Evolutionary conservation across 2,888 invertebrate species (phyloP).

Genomic region (Monopis laevigella): DNA sequence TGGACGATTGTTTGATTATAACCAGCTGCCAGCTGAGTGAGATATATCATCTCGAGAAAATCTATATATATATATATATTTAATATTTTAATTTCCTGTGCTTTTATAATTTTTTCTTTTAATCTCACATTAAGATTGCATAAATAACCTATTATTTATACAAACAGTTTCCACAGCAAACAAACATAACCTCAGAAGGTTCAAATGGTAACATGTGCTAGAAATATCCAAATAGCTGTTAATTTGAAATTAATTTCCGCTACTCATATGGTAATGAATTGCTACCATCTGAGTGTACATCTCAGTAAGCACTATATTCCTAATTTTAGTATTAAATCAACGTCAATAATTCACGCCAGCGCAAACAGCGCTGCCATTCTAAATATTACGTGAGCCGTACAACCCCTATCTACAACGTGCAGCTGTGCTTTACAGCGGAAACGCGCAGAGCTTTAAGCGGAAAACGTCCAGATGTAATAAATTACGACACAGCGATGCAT

Average conservation of each 20-base stretch:
- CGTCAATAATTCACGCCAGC: conserved; percentile 10
- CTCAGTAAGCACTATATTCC: conserved; percentile 4
- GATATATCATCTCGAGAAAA: too few relatives aligned
- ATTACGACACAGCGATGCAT: conserved; percentile 11
- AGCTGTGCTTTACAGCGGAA: conserved; percentile 12
- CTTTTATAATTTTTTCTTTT: too few relatives aligned
- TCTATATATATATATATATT: too few relatives aligned
- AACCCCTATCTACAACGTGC: conserved; percentile 9
- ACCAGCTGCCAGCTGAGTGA: too few relatives aligned
- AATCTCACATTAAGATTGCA: too few relatives aligned
- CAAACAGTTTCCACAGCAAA: too few relatives aligned
- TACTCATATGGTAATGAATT: not conserved
- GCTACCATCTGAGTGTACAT: not conserved
- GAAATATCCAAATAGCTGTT: not conserved
- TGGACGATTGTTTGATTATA: too few relatives aligned
- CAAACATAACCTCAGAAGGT: too few relatives aligned
- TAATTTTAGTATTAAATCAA: conserved; percentile 9
- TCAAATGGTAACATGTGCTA: not conserved
- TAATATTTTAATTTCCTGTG: too few relatives aligned
- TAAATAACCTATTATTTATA: too few relatives aligned
- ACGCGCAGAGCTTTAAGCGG: conserved; percentile 10
- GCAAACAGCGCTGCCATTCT: conserved; percentile 12
- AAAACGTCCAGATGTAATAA: conserved; percentile 11
- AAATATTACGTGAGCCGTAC: conserved; percentile 11
- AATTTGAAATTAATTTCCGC: not conserved